Evolutionary conservation across 2,113 vertebrate genomes (phyloP).

Genomic region (Balaenoptera acutorostrata): DNA sequence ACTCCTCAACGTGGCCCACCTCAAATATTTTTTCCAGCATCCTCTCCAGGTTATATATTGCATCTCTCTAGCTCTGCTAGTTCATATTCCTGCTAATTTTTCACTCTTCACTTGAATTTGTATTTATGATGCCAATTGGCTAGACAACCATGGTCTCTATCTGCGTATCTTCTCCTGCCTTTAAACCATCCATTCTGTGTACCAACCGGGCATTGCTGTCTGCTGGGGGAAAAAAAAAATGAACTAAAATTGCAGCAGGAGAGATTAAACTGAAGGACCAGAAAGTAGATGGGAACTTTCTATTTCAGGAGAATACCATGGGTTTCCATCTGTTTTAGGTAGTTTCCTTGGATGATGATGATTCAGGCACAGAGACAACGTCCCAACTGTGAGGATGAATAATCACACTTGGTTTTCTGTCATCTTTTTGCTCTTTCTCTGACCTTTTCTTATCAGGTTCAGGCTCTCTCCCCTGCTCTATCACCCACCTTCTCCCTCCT

Average conservation of each 20-base stretch:
- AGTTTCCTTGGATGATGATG: background rate
- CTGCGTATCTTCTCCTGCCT: background rate
- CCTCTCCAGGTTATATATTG: background rate
- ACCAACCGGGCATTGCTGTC: background rate
- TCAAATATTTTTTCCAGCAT: background rate
- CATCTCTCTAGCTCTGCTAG: background rate
- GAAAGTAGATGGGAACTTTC: constrained; percentile 26
- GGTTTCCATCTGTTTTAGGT: constrained; percentile 17
- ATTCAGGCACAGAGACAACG: background rate
- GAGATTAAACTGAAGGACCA: background rate
- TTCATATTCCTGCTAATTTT: background rate
- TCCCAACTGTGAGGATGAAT: background rate
- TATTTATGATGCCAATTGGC: background rate
- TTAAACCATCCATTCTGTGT: background rate
- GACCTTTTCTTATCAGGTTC: background rate
- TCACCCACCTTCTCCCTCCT: background rate
- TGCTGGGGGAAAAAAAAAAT: background rate
- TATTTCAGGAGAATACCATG: constrained; percentile 1
- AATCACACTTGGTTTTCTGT: background rate
- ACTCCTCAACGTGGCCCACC: background rate
- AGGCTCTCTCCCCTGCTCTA: background rate
- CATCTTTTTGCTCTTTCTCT: background rate
- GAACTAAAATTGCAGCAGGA: constrained; percentile 13
- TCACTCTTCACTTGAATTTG: constrained; percentile 9
- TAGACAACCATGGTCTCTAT: background rate